These are phyloP conservation scores for Tinamus guttatus DNA, from an alignment of 2,113 vertebrate genomes.

Conservation along the genomic window DNA sequence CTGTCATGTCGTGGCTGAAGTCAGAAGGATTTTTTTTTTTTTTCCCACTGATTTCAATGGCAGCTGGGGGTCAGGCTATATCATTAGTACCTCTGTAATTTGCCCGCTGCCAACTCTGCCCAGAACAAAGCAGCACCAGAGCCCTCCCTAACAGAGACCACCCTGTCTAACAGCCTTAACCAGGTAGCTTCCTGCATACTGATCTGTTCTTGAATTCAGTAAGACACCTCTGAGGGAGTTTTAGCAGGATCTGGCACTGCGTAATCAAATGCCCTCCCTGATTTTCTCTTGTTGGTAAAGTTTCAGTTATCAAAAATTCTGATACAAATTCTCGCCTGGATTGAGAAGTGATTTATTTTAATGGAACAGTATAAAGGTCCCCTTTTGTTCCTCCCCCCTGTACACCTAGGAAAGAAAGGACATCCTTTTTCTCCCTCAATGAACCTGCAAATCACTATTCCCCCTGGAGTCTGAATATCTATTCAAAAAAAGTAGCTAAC, in stretches of 20 bases:
- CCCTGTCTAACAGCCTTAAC: conserved; percentile 5
- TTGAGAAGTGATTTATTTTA: conserved; percentile 71
- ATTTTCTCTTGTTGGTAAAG: conserved; percentile 65
- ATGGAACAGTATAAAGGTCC: conserved; percentile 37
- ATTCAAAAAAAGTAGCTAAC: conserved; percentile 74
- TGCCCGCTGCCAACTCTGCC: background rate
- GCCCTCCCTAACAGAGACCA: background rate
- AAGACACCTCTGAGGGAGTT: background rate
- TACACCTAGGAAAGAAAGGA: conserved; percentile 65
- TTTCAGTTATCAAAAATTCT: conserved; percentile 65
- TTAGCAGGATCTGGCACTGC: background rate
- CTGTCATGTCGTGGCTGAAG: background rate
- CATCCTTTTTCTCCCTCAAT: conserved; percentile 74
- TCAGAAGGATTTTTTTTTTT: background rate
- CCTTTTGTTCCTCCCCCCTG: conserved; percentile 36
- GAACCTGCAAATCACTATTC: conserved; percentile 76
- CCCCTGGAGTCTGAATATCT: conserved; percentile 73
- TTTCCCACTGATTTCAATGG: conserved; percentile 18
- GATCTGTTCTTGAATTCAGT: conserved; percentile 29
- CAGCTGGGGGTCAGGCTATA: background rate
- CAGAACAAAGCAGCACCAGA: background rate
- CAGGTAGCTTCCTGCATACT: conserved; percentile 55
- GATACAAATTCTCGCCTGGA: conserved; percentile 61
- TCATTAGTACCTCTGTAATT: conserved; percentile 9
- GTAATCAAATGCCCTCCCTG: conserved; percentile 19